Evolutionary conservation across 2,888 invertebrate species (phyloP).

Genomic region (Scelioninae gen. 1): DNA sequence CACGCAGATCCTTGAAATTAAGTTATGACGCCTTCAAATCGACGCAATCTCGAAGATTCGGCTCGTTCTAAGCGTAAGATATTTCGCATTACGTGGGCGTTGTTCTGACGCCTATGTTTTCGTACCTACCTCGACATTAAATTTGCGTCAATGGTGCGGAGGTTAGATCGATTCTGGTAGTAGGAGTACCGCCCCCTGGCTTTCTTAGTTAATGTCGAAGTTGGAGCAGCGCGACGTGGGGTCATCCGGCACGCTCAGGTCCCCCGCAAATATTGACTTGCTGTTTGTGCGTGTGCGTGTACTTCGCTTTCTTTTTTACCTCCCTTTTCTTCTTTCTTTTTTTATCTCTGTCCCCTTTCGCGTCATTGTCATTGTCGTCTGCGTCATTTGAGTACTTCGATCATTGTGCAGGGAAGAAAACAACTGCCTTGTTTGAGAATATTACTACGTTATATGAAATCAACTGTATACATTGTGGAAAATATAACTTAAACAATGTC

Average conservation of each 20-base stretch:
- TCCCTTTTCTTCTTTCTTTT: too few species aligned
- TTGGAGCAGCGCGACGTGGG: constrained; percentile 65
- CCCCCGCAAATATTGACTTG: constrained; percentile 64
- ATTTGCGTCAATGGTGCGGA: constrained; percentile 77
- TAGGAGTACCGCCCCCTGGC: constrained; percentile 74
- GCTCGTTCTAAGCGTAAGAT: constrained; percentile 42
- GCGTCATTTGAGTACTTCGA: constrained; percentile 35
- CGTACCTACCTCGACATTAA: constrained; percentile 74
- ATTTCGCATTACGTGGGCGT: constrained; percentile 55
- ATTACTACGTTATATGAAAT: background rate
- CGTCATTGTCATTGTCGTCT: constrained; percentile 48
- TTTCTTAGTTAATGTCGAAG: constrained; percentile 72
- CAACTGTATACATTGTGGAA: background rate
- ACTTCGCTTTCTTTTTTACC: constrained; percentile 19
- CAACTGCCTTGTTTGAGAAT: background rate
- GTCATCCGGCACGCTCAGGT: constrained; percentile 56
- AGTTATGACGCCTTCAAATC: background rate
- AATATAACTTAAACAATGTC: too few species aligned
- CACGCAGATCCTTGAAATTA: constrained; percentile 4
- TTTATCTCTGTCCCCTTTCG: constrained; percentile 12
- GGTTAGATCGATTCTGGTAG: constrained; percentile 72
- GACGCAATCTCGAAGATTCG: constrained; percentile 40
- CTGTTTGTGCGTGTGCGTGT: constrained; percentile 45
- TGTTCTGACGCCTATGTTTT: constrained; percentile 54
- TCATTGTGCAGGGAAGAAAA: constrained; percentile 28